Percentiles rank a stretch among this genome's conserved stretches.
Evolutionary conservation across 2,797 vertebrate genomes (phyloP).

Genomic region (Poecilia velifera): DNA sequence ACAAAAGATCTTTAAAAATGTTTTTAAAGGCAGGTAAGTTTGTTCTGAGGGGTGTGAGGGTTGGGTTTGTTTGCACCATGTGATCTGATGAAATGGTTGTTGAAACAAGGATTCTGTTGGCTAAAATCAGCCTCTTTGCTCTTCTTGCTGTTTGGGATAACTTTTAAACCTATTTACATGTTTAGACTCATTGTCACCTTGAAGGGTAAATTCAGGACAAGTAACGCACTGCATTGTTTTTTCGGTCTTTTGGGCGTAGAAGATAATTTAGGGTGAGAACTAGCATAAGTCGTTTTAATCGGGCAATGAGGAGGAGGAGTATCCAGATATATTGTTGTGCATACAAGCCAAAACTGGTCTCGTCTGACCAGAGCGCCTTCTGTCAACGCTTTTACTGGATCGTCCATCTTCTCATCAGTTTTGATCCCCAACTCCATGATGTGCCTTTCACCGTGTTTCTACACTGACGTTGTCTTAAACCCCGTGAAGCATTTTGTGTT

Average conservation of each 20-base stretch:
- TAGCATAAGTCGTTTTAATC: neutral
- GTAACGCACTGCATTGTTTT: neutral
- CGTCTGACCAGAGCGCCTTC: neutral
- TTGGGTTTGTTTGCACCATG: neutral
- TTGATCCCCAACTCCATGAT: neutral
- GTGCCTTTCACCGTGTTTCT: neutral
- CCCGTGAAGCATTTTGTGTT: neutral
- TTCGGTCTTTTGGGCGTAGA: neutral
- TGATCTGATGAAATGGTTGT: constrained; percentile 10
- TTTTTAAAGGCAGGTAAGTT: constrained; percentile 5
- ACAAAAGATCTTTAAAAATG: constrained; percentile 58
- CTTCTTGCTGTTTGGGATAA: neutral
- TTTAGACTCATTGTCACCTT: neutral
- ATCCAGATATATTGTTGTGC: neutral
- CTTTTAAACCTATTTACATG: neutral
- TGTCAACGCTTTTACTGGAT: neutral
- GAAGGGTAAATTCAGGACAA: constrained; percentile 5
- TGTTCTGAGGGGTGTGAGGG: neutral
- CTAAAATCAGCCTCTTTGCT: constrained; percentile 1
- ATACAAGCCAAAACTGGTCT: neutral
- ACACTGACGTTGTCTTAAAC: neutral
- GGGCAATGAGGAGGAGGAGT: too few relatives aligned
- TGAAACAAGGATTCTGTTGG: constrained; percentile 7
- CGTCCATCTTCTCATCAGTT: neutral
- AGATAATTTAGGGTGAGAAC: neutral